A percentile compares a stretch with the other conserved stretches of the same genome.
Conservation (phyloP, 2,797 vertebrate species). For the Apodemus agrarius region DNA sequence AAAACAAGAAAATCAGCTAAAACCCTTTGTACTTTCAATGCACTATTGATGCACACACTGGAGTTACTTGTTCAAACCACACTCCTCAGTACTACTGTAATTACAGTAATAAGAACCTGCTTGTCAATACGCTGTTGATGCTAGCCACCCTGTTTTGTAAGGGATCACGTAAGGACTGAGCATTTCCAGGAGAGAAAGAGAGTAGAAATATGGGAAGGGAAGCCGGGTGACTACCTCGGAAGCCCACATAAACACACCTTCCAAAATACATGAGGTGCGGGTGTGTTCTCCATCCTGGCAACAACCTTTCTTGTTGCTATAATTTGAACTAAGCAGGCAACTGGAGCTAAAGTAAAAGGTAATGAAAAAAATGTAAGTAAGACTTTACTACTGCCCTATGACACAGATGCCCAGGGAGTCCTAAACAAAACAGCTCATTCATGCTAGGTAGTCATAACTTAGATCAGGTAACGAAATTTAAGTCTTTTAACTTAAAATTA, state of each 20-base stretch:
- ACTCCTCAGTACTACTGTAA: constrained; percentile 65
- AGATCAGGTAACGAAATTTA: not conserved
- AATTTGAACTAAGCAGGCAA: constrained; percentile 5
- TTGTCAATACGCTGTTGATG: constrained; percentile 56
- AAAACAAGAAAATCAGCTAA: not conserved
- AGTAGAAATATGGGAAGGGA: constrained; percentile 47
- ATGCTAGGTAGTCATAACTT: not conserved
- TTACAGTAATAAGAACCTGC: constrained; percentile 70
- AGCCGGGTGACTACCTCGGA: constrained; percentile 12
- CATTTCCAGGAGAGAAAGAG: constrained; percentile 66
- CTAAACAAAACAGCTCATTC: constrained; percentile 28
- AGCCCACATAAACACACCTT: constrained; percentile 47
- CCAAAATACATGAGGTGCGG: not conserved
- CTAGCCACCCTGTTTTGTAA: constrained; percentile 30
- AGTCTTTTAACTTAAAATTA: constrained; percentile 54
- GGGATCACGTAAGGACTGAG: constrained; percentile 56
- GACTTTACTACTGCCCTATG: not conserved
- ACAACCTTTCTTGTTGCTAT: not conserved
- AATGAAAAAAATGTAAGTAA: not conserved
- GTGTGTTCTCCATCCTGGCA: not conserved
- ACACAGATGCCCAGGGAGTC: not conserved
- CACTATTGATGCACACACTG: constrained; percentile 18
- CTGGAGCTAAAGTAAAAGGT: constrained; percentile 21
- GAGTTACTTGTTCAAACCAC: constrained; percentile 39
- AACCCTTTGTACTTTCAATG: constrained; percentile 63